Evolutionary conservation across 2,113 vertebrate species (phyloP).

Genomic region (Cebidichthys violaceus): DNA sequence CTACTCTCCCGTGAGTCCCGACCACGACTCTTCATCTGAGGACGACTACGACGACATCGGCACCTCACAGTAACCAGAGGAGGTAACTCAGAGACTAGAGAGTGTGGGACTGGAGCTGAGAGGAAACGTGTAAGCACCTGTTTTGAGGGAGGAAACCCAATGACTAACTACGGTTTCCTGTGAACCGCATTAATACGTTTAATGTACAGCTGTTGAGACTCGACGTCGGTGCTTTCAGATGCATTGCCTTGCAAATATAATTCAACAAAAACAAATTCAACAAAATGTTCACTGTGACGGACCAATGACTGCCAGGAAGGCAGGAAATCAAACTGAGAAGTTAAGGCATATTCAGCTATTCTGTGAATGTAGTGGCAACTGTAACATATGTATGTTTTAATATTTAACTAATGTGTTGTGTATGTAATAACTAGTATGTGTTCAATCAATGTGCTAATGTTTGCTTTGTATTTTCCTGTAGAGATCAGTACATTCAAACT

Average conservation of each 20-base stretch:
- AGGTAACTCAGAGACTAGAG: not conserved
- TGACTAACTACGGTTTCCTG: not conserved
- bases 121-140: not conserved
- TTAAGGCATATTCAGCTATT: not conserved
- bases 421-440: not conserved
- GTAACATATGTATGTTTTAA: not conserved
- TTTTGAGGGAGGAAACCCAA: not conserved
- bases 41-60: conserved; percentile 58
- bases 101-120: not conserved
- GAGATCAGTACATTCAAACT: not conserved
- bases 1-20: conserved; percentile 68
- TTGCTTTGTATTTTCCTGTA: not conserved
- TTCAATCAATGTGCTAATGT: not conserved
- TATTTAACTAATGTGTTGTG: not conserved
- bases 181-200: not conserved
- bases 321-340: not conserved
- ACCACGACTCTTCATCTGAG: conserved; percentile 27
- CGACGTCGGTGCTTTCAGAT: not conserved
- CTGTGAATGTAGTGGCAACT: not conserved
- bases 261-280: not conserved
- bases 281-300: not conserved
- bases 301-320: not conserved
- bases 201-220: not conserved
- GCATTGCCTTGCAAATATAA: not conserved
- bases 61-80: not conserved